Conservation (phyloP, 2,888 invertebrate species). For the Atrina japonica region DNA sequence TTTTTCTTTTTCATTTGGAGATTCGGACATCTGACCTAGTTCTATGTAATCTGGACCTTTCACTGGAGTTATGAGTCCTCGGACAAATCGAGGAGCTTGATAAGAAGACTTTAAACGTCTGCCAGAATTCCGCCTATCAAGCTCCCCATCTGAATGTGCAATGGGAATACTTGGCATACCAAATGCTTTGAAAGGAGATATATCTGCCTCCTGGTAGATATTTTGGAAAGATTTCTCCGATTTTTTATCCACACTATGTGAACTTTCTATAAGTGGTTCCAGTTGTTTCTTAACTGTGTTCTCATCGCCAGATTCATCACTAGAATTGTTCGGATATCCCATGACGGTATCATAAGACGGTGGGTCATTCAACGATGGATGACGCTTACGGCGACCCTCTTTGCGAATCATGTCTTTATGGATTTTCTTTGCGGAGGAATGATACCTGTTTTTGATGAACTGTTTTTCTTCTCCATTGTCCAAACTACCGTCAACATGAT, state of each 20-base stretch:
- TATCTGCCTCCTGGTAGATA: conserved; percentile 13
- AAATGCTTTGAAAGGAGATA: conserved; percentile 18
- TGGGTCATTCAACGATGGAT: conserved; percentile 42
- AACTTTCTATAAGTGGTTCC: conserved; percentile 32
- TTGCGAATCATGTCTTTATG: conserved; percentile 55
- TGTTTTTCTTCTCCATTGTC: conserved; percentile 51
- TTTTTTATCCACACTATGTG: conserved; percentile 26
- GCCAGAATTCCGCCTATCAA: conserved; percentile 14
- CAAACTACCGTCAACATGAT: conserved; percentile 43
- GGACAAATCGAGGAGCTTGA: conserved; percentile 1
- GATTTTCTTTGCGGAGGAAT: conserved; percentile 52
- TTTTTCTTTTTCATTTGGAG: neutral
- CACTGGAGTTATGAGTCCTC: conserved; percentile 1
- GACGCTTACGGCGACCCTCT: conserved; percentile 36
- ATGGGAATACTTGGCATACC: conserved; percentile 23
- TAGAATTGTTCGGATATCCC: conserved; percentile 45
- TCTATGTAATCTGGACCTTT: neutral
- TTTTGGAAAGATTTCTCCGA: conserved; percentile 29
- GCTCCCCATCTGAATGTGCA: conserved; percentile 41
- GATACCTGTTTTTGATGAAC: conserved; percentile 51
- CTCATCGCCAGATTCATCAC: conserved; percentile 47
- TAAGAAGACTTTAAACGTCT: conserved; percentile 10
- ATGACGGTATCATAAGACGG: conserved; percentile 43
- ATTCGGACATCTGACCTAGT: neutral
- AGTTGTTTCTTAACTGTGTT: conserved; percentile 20